Percentiles rank a stretch among this genome's conserved stretches.
Evolutionary conservation across 2,113 vertebrate species (phyloP).

Genomic region (Nibea albiflora): DNA sequence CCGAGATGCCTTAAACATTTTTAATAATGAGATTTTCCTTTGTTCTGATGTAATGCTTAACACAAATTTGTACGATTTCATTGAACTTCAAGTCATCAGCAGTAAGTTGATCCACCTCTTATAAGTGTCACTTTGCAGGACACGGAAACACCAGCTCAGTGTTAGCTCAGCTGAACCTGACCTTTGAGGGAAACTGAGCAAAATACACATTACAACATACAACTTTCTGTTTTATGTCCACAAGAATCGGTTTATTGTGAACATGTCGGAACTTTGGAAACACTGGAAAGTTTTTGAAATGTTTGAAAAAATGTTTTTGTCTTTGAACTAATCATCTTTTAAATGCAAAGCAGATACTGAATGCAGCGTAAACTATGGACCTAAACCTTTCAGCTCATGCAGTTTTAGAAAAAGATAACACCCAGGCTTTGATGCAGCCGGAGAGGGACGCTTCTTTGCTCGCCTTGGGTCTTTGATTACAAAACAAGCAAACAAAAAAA

Average conservation of each 20-base stretch:
- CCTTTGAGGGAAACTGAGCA: background rate
- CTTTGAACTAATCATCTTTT: background rate
- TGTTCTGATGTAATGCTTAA: background rate
- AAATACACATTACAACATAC: too few relatives aligned
- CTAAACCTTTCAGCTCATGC: background rate
- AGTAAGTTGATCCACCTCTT: background rate
- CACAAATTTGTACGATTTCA: background rate
- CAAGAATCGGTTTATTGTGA: too few relatives aligned
- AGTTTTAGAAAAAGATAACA: background rate
- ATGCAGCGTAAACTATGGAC: background rate
- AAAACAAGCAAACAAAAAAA: background rate
- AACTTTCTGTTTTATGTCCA: background rate
- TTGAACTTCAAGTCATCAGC: background rate
- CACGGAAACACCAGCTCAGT: background rate
- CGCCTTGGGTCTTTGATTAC: background rate
- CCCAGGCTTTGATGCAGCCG: background rate
- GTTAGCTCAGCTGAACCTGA: background rate
- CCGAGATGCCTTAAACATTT: conserved; percentile 63
- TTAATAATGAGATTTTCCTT: background rate
- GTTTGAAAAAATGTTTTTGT: background rate
- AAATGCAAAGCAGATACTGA: background rate
- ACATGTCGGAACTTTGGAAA: background rate
- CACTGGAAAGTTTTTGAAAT: conserved; percentile 5
- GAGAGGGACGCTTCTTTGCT: background rate
- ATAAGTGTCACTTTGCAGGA: background rate